Conservation (phyloP, 2,113 vertebrate species). For the Stegastes partitus region DNA sequence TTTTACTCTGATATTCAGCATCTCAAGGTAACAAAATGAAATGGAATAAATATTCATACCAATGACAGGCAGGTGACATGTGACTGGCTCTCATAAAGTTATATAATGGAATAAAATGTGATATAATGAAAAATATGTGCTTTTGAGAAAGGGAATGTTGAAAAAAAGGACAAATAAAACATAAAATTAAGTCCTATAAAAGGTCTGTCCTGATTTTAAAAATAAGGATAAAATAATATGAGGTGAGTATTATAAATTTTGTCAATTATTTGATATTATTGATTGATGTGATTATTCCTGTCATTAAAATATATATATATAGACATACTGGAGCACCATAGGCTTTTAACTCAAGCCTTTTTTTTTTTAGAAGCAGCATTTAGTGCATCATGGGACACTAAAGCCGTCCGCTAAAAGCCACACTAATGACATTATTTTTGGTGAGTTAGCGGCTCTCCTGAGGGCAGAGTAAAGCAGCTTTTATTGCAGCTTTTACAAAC, state of each 20-base stretch:
- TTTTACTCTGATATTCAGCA: background rate
- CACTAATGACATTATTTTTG: conserved; percentile 6
- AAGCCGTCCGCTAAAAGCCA: conserved; percentile 6
- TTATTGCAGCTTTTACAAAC: conserved; percentile 25
- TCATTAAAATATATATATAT: background rate
- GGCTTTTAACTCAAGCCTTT: background rate
- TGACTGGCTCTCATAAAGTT: background rate
- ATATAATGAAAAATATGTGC: too few species aligned
- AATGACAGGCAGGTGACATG: too few species aligned
- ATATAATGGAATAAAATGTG: background rate
- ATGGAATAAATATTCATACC: too few species aligned
- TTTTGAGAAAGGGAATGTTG: too few species aligned
- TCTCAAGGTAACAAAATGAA: background rate
- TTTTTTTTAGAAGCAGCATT: conserved; percentile 1
- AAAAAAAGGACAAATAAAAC: too few species aligned
- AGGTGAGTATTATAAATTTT: too few species aligned
- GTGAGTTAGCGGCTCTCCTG: conserved; percentile 24
- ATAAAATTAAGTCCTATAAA: too few species aligned
- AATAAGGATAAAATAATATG: background rate
- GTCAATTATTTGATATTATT: too few species aligned
- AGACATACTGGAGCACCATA: background rate
- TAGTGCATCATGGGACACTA: background rate
- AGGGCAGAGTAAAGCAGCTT: conserved; percentile 1
- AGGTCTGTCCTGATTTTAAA: background rate
- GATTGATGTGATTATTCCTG: background rate